Conservation (phyloP, 2,888 invertebrate genomes). For the Gari tellinella region DNA sequence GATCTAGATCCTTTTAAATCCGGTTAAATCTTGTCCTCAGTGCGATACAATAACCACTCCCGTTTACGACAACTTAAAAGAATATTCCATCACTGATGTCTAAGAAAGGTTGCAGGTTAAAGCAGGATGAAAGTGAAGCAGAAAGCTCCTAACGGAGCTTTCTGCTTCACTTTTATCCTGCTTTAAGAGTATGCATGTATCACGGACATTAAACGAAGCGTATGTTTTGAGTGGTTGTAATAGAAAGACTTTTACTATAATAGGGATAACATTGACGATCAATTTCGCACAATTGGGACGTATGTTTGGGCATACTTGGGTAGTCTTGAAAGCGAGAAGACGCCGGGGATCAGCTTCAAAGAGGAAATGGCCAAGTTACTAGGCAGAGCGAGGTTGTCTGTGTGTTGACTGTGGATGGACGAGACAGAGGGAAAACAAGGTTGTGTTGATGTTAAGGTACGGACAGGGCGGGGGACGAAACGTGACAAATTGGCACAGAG, state of each 20-base stretch:
- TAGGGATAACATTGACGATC: no score
- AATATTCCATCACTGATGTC: no score
- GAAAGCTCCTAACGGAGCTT: no score
- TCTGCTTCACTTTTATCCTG: no score
- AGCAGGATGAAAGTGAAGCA: no score
- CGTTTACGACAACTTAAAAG: no score
- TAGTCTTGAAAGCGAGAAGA: conserved; percentile 9
- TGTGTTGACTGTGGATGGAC: conserved; percentile 15
- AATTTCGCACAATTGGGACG: not conserved
- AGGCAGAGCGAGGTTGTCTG: conserved; percentile 25
- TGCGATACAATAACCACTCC: no score
- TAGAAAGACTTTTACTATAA: no score
- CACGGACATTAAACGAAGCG: no score
- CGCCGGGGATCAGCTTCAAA: conserved; percentile 24
- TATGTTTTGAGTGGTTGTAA: no score
- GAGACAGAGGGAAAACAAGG: conserved; percentile 1
- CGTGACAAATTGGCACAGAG: conserved; percentile 17
- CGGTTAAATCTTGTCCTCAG: not conserved
- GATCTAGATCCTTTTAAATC: conserved; percentile 1
- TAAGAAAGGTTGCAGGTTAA: no score
- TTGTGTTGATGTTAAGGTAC: not conserved
- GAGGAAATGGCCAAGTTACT: conserved; percentile 23
- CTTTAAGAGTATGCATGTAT: no score
- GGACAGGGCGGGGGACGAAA: conserved; percentile 23
- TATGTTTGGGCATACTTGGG: conserved; percentile 24